Evolutionary conservation across 30 jellyfish, hydroid and myxozoan genomes (phyloP), one percentile per base, ranked within the genome.

Genomic region (Pseudorhiza aurosa): DNA sequence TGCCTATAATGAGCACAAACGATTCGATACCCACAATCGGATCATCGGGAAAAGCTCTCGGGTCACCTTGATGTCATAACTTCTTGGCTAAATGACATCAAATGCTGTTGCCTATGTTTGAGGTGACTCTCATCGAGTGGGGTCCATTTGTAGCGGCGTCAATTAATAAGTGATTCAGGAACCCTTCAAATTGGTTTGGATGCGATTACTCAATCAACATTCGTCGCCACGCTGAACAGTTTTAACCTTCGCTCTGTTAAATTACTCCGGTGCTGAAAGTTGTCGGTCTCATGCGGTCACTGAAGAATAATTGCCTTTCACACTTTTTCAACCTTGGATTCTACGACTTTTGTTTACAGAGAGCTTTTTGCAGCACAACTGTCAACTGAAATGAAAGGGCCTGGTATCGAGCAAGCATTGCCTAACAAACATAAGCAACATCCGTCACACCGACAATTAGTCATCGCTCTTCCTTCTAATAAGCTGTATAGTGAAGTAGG

Each of bases 331-430:
- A 17, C 57, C 37, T 50, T 42, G 63, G 24, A 18, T 28, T 70
- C 69, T 70, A 45, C 30, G 21, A n/a, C 8, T 50, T 11, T 50
- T 70, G 83, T 70, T 70, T 70, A 70, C 83, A 44, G 82, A 68
- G 32, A 32, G 49, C 67, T 70, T 71, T 70, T 46, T 70, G 83
- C 83, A n/a, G 83, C 67, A 70, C 58, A 70, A 49, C 42, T 35
- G 83, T 71, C 59, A 70, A 70, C 70, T 33, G 68, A 40, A 53
- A 2, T 14, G 31, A 29, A 39, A 33, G 50, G 55, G 77, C 59
- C 77, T 64, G 77, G 77, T 31, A 33, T 42, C 77, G 32, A 64
- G 63, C 22, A 6, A 49, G 21, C 10, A 22, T 19, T 53, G 22
- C 67, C 24, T 15, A 19, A 53, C 22, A 21, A 22, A 33, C 5